A percentile compares a stretch with the other conserved stretches of the same genome.
These are phyloP conservation scores for Drosophila suboccidentalis DNA, from an alignment of 2,888 invertebrate species.

Conservation along the genomic window DNA sequence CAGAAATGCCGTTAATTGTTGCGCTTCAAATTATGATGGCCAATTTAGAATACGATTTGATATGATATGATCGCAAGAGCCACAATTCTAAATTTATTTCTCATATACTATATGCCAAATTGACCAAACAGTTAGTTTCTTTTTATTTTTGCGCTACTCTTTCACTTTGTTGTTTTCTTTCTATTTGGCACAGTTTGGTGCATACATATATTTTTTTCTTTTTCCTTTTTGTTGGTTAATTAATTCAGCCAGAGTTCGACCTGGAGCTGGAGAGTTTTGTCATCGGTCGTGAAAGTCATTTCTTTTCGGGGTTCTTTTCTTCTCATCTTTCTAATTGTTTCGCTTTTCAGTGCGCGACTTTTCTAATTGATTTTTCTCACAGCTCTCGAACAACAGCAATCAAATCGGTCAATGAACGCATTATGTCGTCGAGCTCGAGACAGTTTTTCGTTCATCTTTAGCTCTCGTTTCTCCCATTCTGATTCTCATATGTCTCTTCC, in stretches of 20 bases:
- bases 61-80: background rate
- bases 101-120: slow-evolving; percentile 25
- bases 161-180: slow-evolving; percentile 6
- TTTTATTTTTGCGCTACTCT: slow-evolving; percentile 6
- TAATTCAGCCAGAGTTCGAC: slow-evolving; percentile 44
- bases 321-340: slow-evolving; percentile 37
- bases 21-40: slow-evolving; percentile 15
- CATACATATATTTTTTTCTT: background rate
- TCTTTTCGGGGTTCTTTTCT: slow-evolving; percentile 25
- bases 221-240: slow-evolving; percentile 36
- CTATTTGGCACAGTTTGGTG: slow-evolving; percentile 39
- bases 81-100: slow-evolving; percentile 16
- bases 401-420: slow-evolving; percentile 73
- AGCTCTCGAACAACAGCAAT: slow-evolving; percentile 34
- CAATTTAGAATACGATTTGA: slow-evolving; percentile 6
- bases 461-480: slow-evolving; percentile 1
- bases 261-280: slow-evolving; percentile 24
- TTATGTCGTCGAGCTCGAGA: slow-evolving; percentile 41
- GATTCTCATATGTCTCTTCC: slow-evolving; percentile 14
- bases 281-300: slow-evolving; percentile 65
- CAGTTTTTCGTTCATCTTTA: slow-evolving; percentile 26
- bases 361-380: slow-evolving; percentile 78
- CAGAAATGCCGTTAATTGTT: slow-evolving; percentile 14
- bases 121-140: slow-evolving; percentile 47
- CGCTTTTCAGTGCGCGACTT: slow-evolving; percentile 59